Evolutionary conservation across 2,797 vertebrate species (phyloP).

Genomic region (Enteromius argenteus): DNA sequence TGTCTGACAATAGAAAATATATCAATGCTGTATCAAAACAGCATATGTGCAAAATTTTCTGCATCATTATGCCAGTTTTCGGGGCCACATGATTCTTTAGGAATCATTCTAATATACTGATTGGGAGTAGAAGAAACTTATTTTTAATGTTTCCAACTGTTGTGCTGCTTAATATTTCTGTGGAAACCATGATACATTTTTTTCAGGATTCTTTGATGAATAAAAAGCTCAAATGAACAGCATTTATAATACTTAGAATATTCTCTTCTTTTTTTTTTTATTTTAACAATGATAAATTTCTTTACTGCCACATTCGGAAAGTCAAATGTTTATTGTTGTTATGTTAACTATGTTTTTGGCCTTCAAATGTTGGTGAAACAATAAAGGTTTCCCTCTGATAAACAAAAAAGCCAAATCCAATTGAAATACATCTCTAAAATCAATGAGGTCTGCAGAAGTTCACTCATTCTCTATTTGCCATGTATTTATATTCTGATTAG

Average conservation of each 20-base stretch:
- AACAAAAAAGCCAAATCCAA: conserved; percentile 67
- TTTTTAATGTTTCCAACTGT: neutral
- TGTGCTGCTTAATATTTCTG: neutral
- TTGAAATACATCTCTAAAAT: conserved; percentile 70
- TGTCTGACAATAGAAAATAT: no score
- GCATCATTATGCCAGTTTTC: no score
- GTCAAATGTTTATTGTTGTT: neutral
- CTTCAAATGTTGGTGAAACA: conserved; percentile 45
- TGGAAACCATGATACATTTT: neutral
- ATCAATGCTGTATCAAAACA: no score
- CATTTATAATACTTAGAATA: neutral
- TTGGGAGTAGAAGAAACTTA: no score
- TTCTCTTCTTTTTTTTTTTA: neutral
- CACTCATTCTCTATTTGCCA: conserved; percentile 64
- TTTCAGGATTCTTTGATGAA: neutral
- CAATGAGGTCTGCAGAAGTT: conserved; percentile 66
- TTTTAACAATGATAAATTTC: neutral
- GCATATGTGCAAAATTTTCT: no score
- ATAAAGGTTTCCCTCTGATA: conserved; percentile 49
- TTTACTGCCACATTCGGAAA: neutral
- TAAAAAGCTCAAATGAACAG: neutral
- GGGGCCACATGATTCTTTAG: no score
- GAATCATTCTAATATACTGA: no score
- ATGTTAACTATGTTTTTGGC: conserved; percentile 7
- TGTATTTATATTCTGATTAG: conserved; percentile 62